Evolutionary conservation across 2,888 invertebrate genomes (phyloP), one percentile per base, ranked within the genome.

Genomic region (Drosophila kanekoi): DNA sequence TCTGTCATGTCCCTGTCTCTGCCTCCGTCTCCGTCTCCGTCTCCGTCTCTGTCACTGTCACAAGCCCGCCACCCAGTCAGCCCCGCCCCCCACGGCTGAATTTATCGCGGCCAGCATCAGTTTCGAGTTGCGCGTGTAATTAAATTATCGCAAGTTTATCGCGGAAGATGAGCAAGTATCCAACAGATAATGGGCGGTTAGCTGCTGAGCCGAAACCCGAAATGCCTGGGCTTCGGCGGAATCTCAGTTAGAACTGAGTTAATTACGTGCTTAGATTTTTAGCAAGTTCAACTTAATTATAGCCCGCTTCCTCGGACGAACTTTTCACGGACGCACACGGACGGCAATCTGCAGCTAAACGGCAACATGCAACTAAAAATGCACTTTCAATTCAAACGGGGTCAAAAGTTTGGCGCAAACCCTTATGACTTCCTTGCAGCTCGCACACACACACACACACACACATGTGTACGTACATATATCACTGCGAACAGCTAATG

Each of bases 141-240:
- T 80, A 80, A 80, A 80, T 80, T 80, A 80, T 80, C 75, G 74
- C 77, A 74, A 74, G 72, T 74, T 79, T 79, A 70, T 70, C 81
- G 67, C 70, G 62, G 37, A 72, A 70, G 72, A 70, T 68, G 72
- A 66, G 61, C 64, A 51, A 70, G 57, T 66, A 51, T 33, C 53
- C n/a, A 14, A 8, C 51, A 20, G 57, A 35, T 65, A 59, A 48
- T 57, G 56, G 61, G 57, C 11, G 41, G 51, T 16, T 32, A 23
- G 43, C 58, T 43, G 44, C 56, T 18, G 57, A 44, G 23, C 44
- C 56, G 16, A 60, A 44, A 20, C 44, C 66, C 47, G 20, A 59
- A 71, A 65, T 43, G 37, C 43, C 60, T 32, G 65, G 37, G 14
- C 48, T 40, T 11, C 61, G 44, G 48, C 28, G 49, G 57, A 77